Evolutionary conservation across 2,888 invertebrate genomes (phyloP), one percentile per base, ranked within the genome.

Genomic region (Ormia ochracea): DNA sequence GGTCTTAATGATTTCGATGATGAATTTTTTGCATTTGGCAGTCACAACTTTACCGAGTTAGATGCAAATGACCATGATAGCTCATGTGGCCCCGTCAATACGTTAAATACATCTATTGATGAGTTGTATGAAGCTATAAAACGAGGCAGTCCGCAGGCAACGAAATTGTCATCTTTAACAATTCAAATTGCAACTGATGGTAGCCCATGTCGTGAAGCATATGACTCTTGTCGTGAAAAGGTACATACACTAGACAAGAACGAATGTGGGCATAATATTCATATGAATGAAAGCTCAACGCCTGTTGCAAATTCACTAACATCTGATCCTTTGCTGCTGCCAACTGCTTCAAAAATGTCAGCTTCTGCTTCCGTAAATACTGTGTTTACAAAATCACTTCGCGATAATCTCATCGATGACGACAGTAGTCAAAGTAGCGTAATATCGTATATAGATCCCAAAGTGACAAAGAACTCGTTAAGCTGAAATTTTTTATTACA

Each of bases 51-150:
- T 26, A 59, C 56, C 10, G 78, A 78, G n/a, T 26, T 74, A 36
- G 74, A 75, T 82, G 61, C 72, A 66, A 76, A 75, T 63, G 61
- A 59, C 5, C 43, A 66, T 48, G 38, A 69, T 7, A 31, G 65
- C 21, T 19, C 69, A 41, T n/a, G 36, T 17, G 70, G 74, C 14
- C 81, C 85, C 2, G 80, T 82, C 9, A 83, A 83, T 63, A 84
- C 84, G 21, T 86, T 88, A 75, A 87, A 89, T 61, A 84, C 86
- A 23, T 89, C 90, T 9, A 90, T 94, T 59, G 94, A 94, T 84
- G 94, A 94, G 85, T 89, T 94, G 7, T 94, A 94, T 86, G 93
- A 94, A 83, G 93, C 93, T 84, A 94, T 94, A 79, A 90, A 89
- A 33, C 84, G 87, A 14, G 84, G 89, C 41, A 87, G 85, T 79